These are phyloP conservation scores for Mus spretus DNA, from an alignment of 2,797 vertebrate genomes.

Conservation along the genomic window DNA sequence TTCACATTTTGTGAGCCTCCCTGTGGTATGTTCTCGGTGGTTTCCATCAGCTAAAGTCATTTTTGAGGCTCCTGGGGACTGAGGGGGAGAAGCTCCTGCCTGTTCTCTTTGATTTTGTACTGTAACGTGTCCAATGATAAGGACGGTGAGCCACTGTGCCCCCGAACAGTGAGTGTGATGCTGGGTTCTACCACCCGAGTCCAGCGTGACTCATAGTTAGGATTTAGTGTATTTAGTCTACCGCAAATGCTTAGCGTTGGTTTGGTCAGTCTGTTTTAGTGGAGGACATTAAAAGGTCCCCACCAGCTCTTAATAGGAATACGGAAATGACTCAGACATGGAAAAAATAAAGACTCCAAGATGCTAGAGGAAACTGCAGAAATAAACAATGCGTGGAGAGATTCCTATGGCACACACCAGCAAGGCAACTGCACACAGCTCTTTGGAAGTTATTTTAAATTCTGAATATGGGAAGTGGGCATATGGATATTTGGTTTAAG, in stretches of 20 bases:
- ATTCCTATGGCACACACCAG: not conserved
- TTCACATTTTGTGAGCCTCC: not conserved
- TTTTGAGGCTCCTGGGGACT: not conserved
- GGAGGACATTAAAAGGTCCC: not conserved
- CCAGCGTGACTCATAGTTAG: not conserved
- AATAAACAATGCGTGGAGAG: not conserved
- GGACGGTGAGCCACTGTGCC: not conserved
- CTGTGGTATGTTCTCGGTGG: not conserved
- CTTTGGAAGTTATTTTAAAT: conserved; percentile 14
- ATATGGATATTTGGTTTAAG: not conserved
- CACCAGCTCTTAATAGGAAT: not conserved
- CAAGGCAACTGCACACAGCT: not conserved
- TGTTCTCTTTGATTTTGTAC: not conserved
- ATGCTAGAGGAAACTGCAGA: conserved; percentile 28
- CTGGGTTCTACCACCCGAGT: not conserved
- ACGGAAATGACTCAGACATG: conserved; percentile 52
- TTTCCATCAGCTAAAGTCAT: not conserved
- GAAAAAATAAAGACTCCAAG: not conserved
- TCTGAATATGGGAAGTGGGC: not conserved
- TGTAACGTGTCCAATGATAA: fast-evolving
- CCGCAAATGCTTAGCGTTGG: not conserved
- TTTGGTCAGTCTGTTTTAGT: conserved; percentile 7
- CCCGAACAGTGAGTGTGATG: not conserved
- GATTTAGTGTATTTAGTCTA: not conserved
- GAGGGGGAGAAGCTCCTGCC: not conserved